Percentiles rank a stretch among this genome's conserved stretches.
Conservation (phyloP, 2,888 invertebrate genomes). For the Scrobipalpa costella region DNA sequence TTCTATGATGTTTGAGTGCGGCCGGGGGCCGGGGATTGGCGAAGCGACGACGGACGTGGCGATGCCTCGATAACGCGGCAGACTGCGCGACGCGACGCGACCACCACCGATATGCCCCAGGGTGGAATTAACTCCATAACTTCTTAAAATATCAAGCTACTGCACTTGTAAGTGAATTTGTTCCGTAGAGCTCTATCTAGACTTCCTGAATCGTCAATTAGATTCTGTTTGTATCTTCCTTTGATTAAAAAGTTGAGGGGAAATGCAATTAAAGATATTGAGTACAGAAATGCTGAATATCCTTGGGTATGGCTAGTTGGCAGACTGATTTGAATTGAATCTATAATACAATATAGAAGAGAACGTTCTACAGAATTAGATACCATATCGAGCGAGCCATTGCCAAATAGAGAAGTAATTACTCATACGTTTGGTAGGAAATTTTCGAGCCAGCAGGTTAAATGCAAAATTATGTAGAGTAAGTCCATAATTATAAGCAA, state of each 20-base stretch:
- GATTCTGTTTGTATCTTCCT: no score
- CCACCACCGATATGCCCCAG: constrained; percentile 2
- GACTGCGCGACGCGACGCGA: constrained; percentile 37
- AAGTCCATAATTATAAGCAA: constrained; percentile 17
- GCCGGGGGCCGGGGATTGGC: not conserved
- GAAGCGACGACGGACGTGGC: not conserved
- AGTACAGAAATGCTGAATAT: no score
- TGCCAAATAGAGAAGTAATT: not conserved
- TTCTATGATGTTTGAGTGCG: constrained; percentile 4
- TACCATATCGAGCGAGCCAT: not conserved
- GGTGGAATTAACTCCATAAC: constrained; percentile 11
- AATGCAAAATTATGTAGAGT: constrained; percentile 23
- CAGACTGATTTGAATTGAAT: no score
- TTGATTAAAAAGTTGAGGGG: no score
- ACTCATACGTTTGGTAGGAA: not conserved
- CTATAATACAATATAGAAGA: no score
- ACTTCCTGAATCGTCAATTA: no score
- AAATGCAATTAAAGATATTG: no score
- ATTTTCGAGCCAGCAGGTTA: constrained; percentile 15
- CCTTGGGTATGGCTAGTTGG: no score
- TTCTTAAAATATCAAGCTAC: not conserved
- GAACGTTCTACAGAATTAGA: no score
- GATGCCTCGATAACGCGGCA: constrained; percentile 34
- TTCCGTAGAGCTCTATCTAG: no score
- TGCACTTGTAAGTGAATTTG: not conserved